Evolutionary conservation across 30 jellyfish, hydroid and myxozoan species (phyloP).

Genomic region (Turritopsis dohrnii): DNA sequence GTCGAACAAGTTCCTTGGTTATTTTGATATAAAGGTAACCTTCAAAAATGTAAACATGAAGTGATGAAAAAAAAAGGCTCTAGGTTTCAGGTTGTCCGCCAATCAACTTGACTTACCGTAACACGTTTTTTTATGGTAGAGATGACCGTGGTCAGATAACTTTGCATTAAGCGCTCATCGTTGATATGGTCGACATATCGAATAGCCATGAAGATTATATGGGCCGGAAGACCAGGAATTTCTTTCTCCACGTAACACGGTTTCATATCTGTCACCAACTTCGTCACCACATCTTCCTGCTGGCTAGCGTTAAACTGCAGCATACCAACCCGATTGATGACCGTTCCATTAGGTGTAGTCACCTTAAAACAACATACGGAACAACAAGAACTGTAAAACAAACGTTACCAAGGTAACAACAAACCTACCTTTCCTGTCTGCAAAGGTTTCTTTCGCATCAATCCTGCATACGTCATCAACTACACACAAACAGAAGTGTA

Average conservation of each 20-base stretch:
- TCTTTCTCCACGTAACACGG: slow-evolving; percentile 70
- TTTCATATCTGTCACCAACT: slow-evolving; percentile 42
- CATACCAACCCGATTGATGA: slow-evolving; percentile 51
- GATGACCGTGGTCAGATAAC: slow-evolving; percentile 69
- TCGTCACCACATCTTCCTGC: slow-evolving; percentile 49
- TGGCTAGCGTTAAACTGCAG: slow-evolving; percentile 44
- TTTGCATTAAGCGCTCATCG: slow-evolving; percentile 88
- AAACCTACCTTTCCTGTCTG: slow-evolving; percentile 35
- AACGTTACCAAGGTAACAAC: too few relatives aligned
- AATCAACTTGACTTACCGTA: slow-evolving; percentile 38
- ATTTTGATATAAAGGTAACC: too few relatives aligned
- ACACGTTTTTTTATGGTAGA: slow-evolving; percentile 71
- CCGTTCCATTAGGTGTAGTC: slow-evolving; percentile 7
- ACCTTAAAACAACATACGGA: neutral
- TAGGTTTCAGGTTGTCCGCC: too few relatives aligned
- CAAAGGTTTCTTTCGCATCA: slow-evolving; percentile 48
- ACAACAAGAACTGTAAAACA: neutral
- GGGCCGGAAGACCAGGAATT: slow-evolving; percentile 98
- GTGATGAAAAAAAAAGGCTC: too few relatives aligned
- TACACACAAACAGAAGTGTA: slow-evolving; percentile 3
- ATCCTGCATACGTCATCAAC: slow-evolving; percentile 94
- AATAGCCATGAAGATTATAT: slow-evolving; percentile 71
- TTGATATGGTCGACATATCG: slow-evolving; percentile 65
- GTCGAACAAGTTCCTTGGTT: too few relatives aligned
- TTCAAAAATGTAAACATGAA: too few relatives aligned